Evolutionary conservation across 2,113 vertebrate species (phyloP), one percentile per base, ranked within the genome.

Genomic region (Lepus americanus): DNA sequence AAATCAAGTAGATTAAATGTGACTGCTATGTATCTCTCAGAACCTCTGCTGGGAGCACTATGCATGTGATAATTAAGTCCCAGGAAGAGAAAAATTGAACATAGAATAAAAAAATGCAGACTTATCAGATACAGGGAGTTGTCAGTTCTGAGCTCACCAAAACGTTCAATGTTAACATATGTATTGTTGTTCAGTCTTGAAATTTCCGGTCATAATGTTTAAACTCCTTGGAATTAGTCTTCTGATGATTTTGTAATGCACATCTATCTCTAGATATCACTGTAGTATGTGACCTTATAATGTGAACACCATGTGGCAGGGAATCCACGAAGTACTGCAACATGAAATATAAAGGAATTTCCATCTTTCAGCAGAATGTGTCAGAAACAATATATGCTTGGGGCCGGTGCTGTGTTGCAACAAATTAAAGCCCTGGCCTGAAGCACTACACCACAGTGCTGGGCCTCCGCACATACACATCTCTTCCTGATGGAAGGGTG

Each of bases 1-100:
- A 97, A 96, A 85, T 93, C 88, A 96, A 94, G 94, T 81, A 98
- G 94, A 97, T 90, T 63, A 67, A 98, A 92, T 67, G 95, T 93
- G 87, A 88, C 76, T 5, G 0, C 0, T 0, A 22, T 89, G 44
- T 64, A 70, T 97, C 84, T 97, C 49, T 82, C 76, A 70, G 80
- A 81, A 85, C 55, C 89, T 78, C 92, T 96, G 85, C 89, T 63
- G 29, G 44, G 87, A 96, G 91, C 16, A 0, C 12, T 66, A 64
- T 53, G 33, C 67, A 36, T 31, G 67, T 74, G 94, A 96, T 97
- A 97, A 98, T 97, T 96, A 98, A 90, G 77, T 81, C 66, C 78
- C 81, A 33, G 0, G 49, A 90, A 96, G 89, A 87, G 70, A 84
- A 94, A 98, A 44, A 64, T 0, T 1, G 63, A 74, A 2, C 0